phyloP scores from a whole-genome alignment of 2,113 vertebrate genomes.

The Oceanodroma tethys region DNA sequence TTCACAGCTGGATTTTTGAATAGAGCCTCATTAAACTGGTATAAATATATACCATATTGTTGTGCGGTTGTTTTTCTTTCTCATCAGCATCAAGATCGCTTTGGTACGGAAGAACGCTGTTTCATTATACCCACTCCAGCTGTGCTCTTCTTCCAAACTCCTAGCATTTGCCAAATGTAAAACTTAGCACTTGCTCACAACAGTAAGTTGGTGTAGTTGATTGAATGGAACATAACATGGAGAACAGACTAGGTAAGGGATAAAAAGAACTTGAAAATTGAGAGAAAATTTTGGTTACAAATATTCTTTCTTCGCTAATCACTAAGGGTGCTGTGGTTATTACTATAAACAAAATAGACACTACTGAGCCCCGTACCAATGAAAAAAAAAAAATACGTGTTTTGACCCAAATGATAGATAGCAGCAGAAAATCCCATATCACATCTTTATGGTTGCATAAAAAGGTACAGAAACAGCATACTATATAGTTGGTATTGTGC shows the following conservation, averaged over 20 bases:
- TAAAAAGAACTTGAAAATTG: not conserved
- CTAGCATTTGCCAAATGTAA: conserved; percentile 19
- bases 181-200: not conserved
- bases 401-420: not conserved
- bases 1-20: conserved; percentile 65
- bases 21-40: conserved; percentile 49
- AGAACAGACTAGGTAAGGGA: not conserved
- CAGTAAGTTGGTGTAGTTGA: not conserved
- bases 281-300: not conserved
- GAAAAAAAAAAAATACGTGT: not conserved
- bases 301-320: not conserved
- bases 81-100: conserved; percentile 32
- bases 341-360: not conserved
- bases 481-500: not conserved
- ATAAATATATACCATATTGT: conserved; percentile 43
- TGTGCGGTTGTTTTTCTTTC: not conserved
- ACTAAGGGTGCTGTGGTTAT: not conserved
- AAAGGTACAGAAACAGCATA: not conserved
- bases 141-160: conserved; percentile 43
- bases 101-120: conserved; percentile 1
- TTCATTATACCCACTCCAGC: conserved; percentile 52
- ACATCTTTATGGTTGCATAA: not conserved
- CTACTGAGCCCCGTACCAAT: not conserved
- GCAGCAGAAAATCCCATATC: not conserved
- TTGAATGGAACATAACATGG: not conserved